Evolutionary conservation across 2,113 vertebrate species (phyloP).

Genomic region (Murina feae): DNA sequence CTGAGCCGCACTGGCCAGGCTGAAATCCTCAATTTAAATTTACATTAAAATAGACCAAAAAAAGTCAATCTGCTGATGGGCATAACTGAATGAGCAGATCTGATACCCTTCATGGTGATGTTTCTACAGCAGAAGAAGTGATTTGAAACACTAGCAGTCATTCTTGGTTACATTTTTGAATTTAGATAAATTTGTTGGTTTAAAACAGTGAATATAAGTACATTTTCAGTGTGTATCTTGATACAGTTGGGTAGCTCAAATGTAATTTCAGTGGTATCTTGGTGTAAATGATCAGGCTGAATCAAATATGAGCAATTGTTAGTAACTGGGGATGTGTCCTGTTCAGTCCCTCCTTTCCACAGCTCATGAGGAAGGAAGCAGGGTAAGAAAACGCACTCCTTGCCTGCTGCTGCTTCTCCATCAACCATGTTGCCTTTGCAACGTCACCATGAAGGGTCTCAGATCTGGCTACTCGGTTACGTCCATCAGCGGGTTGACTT

Average conservation of each 20-base stretch:
- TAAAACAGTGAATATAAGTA: constrained; percentile 11
- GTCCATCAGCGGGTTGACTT: neutral
- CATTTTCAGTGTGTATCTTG: neutral
- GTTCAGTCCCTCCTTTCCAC: neutral
- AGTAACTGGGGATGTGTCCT: neutral
- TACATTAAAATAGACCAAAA: neutral
- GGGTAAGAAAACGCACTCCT: neutral
- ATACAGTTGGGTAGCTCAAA: neutral
- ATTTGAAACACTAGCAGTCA: neutral
- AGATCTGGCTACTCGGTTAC: neutral
- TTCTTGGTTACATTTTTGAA: neutral
- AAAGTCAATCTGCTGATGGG: too few relatives aligned
- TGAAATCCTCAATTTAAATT: constrained; percentile 23
- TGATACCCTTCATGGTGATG: too few relatives aligned
- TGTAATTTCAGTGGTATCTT: constrained; percentile 9
- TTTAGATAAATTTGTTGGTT: constrained; percentile 18
- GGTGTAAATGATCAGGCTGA: neutral
- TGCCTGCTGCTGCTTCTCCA: neutral
- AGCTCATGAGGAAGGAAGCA: neutral
- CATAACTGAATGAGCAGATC: too few relatives aligned
- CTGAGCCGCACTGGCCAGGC: too few relatives aligned
- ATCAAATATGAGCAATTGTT: neutral
- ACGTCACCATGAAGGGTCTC: neutral
- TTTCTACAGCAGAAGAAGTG: neutral
- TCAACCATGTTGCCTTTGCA: neutral